Evolutionary conservation across 1,140 invertebrate genomes (phyloP), one percentile per base, ranked within the genome.

Genomic region (Zaprionus nigranus): DNA sequence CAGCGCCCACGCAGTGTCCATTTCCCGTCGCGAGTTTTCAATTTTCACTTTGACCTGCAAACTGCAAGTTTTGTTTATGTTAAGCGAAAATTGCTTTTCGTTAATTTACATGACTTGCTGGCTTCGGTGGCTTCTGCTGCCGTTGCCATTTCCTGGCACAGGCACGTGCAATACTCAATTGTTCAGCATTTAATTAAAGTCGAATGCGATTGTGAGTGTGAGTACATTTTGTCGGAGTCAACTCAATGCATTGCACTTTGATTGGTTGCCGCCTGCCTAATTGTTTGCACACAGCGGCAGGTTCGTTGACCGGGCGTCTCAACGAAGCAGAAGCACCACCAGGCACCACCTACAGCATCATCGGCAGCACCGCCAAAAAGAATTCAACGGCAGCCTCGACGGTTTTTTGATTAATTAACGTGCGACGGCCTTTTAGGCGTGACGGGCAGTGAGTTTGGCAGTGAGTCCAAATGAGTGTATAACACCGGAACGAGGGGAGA

Each of bases 341-440:
- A 53, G 40, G 43, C 46, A 46, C 20, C 49, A 51, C 26, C 51
- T n/a, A 17, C 17, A 57, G 26, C 34, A n/a, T n/a, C 30, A 57
- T n/a, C 61, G 57, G 34, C 20, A 30, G 46, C 69, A 56, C 72
- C 64, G 58, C 71, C 73, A 68, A 9, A 34, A 11, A 11, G 30
- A 30, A 30, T 30, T 30, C 30, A 30, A 61, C 71, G 70, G 69
- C 83, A 73, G 67, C 77, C 62, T 40, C 67, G 78, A 64, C 75
- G 63, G 76, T 68, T 80, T 87, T 87, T 84, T 88, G 85, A 88
- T 88, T 88, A 90, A 88, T 88, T 88, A 88, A 90, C 78, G 78
- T 61, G 62, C 57, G 68, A 73, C 75, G 66, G 75, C 67, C 65
- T 76, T 88, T 70, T 66, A 77, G 71, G 72, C 62, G 58, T 63